phyloP scores from a whole-genome alignment of 1,140 invertebrate species.

The Calycopis cecrops region DNA sequence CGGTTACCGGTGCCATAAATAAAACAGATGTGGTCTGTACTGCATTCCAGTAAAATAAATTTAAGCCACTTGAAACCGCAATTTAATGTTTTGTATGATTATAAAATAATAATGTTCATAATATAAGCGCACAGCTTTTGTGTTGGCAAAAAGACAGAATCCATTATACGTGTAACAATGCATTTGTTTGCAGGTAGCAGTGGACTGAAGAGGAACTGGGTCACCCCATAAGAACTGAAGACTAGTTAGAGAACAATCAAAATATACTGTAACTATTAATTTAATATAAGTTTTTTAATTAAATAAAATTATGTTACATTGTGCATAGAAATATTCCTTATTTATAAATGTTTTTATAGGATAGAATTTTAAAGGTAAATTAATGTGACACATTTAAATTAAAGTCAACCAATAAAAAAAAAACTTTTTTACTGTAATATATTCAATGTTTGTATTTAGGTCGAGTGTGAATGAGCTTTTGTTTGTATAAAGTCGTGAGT shows the following conservation, averaged over 20 bases:
- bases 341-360: not conserved
- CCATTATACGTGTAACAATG: not conserved
- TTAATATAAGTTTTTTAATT: not conserved
- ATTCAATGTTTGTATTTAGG: slow-evolving; percentile 3
- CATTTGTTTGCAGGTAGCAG: slow-evolving; percentile 16
- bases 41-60: not conserved
- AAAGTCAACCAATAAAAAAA: not conserved
- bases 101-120: no score
- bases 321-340: no score
- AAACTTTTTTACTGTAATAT: slow-evolving; percentile 8
- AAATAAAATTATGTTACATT: no score
- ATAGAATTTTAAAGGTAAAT: not conserved
- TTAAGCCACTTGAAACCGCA: no score
- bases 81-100: no score
- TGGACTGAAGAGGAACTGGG: not conserved
- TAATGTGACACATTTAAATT: no score
- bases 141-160: not conserved
- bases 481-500: slow-evolving; percentile 1
- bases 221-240: slow-evolving; percentile 28
- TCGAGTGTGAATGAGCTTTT: not conserved
- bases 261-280: slow-evolving; percentile 4
- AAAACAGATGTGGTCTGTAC: no score
- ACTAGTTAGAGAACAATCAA: slow-evolving; percentile 35
- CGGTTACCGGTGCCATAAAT: no score
- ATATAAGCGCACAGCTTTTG: not conserved